A percentile compares a stretch with the other conserved stretches of the same genome.
These are phyloP conservation scores for Alcedo atthis DNA, from an alignment of 2,797 vertebrate genomes.

Conservation along the genomic window DNA sequence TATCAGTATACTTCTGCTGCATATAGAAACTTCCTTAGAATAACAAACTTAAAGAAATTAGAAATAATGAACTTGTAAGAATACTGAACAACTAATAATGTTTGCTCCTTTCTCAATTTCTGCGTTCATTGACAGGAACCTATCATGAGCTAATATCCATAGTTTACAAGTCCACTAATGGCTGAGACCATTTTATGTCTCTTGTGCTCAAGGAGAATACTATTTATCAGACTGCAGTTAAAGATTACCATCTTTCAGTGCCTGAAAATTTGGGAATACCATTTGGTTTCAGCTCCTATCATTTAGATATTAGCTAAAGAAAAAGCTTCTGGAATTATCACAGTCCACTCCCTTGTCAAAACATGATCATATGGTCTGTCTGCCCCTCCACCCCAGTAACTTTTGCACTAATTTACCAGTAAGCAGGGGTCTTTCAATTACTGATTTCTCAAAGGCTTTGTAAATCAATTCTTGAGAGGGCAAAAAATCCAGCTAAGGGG, in stretches of 20 bases:
- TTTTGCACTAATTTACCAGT: not conserved
- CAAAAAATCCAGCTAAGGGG: not conserved
- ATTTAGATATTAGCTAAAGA: not conserved
- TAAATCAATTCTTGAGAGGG: not conserved
- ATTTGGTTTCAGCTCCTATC: not conserved
- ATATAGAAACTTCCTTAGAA: not conserved
- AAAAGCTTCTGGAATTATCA: not conserved
- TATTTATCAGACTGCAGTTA: not conserved
- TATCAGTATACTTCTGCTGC: not conserved
- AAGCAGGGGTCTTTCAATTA: not conserved
- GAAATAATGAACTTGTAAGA: not conserved
- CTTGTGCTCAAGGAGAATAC: not conserved
- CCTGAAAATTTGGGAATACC: not conserved
- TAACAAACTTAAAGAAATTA: not conserved
- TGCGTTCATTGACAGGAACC: not conserved
- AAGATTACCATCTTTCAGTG: not conserved
- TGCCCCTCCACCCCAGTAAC: accelerated
- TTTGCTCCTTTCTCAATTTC: not conserved
- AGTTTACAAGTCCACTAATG: not conserved
- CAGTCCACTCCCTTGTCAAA: not conserved
- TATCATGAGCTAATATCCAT: not conserved
- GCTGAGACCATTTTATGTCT: not conserved
- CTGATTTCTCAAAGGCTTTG: not conserved
- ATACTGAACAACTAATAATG: not conserved
- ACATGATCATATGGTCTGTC: not conserved